Evolutionary conservation across 2,888 invertebrate genomes (phyloP), one percentile per base, ranked within the genome.

Genomic region (Laspeyria flexula): DNA sequence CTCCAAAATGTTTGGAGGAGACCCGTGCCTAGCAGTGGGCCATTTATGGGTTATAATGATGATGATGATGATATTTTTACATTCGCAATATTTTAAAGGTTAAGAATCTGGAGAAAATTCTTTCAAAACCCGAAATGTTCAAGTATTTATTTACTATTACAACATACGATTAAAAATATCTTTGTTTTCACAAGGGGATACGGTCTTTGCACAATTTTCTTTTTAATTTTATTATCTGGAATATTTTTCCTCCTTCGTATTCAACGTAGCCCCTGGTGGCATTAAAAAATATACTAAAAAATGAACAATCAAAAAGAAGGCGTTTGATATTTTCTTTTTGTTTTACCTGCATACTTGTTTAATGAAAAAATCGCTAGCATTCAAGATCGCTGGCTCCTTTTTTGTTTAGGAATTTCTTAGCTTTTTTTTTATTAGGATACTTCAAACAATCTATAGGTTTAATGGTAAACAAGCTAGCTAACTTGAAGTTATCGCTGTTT

Each of bases 81-180:
- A n/a, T n/a, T n/a, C n/a, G n/a, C n/a, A n/a, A n/a, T n/a, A n/a
- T n/a, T n/a, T n/a, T n/a, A n/a, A n/a, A n/a, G n/a, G n/a, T n/a
- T n/a, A n/a, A n/a, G n/a, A n/a, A n/a, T n/a, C n/a, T n/a, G n/a
- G n/a, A n/a, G n/a, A n/a, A n/a, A n/a, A n/a, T n/a, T n/a, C n/a
- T n/a, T n/a, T n/a, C n/a, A n/a, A n/a, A n/a, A 25, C 1, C 3
- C 18, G 18, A 10, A 34, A 16, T 7, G 0, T 1, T 16, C 21
- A 11, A 11, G 11, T 21, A 37, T 37, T 21, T 18, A 35, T 35
- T n/a, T 18, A 35, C 35, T 16, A 16, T 37, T 21, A 11, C 11
- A 40, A 29, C 40, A 29, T 5, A 29, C 40, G 40, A 40, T 40
- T 40, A 29, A 40, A n/a, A n/a, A 40, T 29, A 40, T 16, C 40